Evolutionary conservation across 1,140 invertebrate genomes (phyloP).

Genomic region (Augochlora pura): DNA sequence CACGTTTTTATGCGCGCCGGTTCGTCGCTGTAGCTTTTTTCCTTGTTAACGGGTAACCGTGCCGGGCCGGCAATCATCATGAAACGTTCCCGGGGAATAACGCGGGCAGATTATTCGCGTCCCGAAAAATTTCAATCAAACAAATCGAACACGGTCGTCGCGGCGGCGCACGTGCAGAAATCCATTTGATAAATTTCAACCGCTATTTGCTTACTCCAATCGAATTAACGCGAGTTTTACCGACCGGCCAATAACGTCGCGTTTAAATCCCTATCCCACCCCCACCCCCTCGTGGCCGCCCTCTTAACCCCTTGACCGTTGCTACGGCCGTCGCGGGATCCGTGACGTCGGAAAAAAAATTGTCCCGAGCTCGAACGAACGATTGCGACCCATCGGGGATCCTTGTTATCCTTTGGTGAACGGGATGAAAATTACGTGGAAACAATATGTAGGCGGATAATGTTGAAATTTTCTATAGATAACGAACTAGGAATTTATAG

Average conservation of each 20-base stretch:
- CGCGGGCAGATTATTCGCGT: background rate
- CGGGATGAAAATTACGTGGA: too few species aligned
- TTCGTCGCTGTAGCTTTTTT: background rate
- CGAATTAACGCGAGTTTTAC: conserved; percentile 15
- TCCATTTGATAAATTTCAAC: conserved; percentile 14
- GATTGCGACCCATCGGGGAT: too few species aligned
- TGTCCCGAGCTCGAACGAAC: too few species aligned
- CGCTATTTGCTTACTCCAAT: background rate
- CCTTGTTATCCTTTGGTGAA: too few species aligned
- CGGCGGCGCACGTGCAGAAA: background rate
- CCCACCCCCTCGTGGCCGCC: background rate
- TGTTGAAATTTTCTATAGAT: too few species aligned
- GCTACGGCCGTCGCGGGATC: background rate
- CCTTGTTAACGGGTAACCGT: background rate
- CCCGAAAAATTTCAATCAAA: conserved; percentile 9
- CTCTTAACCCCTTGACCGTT: background rate
- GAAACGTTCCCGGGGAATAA: background rate
- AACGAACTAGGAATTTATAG: too few species aligned
- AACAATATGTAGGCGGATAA: too few species aligned
- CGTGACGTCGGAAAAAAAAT: background rate
- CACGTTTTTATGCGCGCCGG: background rate
- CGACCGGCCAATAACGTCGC: background rate
- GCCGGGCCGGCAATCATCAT: background rate
- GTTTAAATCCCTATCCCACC: background rate
- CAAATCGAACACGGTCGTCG: background rate